Evolutionary conservation across 2,797 vertebrate species (phyloP).

Genomic region (Tokudaia tokunoshimensis): DNA sequence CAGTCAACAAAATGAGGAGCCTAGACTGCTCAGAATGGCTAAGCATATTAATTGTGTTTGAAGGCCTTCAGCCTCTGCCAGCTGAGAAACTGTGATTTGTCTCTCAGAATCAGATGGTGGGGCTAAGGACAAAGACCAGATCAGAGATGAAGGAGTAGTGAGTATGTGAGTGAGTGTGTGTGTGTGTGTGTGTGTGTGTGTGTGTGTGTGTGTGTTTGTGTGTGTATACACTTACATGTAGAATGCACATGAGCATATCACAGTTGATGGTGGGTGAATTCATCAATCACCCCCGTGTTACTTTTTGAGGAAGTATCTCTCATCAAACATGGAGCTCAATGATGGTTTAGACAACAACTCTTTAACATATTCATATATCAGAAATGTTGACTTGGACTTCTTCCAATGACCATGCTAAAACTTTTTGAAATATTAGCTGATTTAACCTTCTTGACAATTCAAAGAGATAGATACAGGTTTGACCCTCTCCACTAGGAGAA

Average conservation of each 20-base stretch:
- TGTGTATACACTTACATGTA: background rate
- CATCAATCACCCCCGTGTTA: background rate
- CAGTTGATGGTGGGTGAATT: background rate
- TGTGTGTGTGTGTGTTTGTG: too few species aligned
- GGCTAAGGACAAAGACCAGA: background rate
- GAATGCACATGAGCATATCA: background rate
- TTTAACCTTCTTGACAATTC: background rate
- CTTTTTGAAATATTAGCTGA: background rate
- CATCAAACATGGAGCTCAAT: background rate
- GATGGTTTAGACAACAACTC: background rate
- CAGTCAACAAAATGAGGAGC: conserved; percentile 32
- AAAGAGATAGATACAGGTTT: background rate
- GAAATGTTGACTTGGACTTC: background rate
- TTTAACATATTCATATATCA: background rate
- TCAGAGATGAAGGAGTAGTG: background rate
- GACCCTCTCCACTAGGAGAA: background rate
- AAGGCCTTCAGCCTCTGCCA: background rate
- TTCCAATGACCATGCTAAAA: background rate
- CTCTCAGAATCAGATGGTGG: background rate
- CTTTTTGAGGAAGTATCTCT: background rate
- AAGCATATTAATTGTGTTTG: conserved; percentile 52
- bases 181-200: background rate
- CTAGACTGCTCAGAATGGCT: background rate
- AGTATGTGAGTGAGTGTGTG: background rate
- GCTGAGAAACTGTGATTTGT: background rate